Base-by-base conservation (phyloP, 2,113 vertebrate genomes). In the Casuarius casuarius region DNA sequence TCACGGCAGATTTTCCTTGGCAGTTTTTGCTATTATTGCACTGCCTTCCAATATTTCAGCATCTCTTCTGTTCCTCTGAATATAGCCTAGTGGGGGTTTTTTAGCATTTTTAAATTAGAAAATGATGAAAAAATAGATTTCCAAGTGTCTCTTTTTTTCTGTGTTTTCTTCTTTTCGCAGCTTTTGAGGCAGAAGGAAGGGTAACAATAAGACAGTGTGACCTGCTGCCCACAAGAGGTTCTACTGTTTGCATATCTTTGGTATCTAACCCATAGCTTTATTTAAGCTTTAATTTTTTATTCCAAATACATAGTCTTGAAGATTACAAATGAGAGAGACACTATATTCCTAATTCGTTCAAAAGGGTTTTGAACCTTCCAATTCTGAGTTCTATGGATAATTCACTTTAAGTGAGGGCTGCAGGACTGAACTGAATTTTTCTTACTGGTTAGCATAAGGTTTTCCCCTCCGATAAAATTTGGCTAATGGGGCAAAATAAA, bases 211-310 rank as follows among this genome's bases (percentile, higher is more conserved):
- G 11, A 6, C 67, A n/a, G 4, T 48, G 28, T 56, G 16, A 56
- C 1, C 9, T 17, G 61, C 33, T 70, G 35, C 7, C 7, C 5
- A 4, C 38, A 15, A 12, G 7, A 8, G 0, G 5, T 70, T 61
- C 54, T 10, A 48, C 5, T n/a, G 14, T 9, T 38, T 80, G n/a
- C 31, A 65, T 72, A 80, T 31, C 28, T 25, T 81, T 83, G 8
- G 10, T 22, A 73, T 80, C 10, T 1, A 5, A 71, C 2, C 2
- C 6, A 19, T 21, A 51, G 19, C 9, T 89, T 91, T 81, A 38
- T 46, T 84, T 77, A 56, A 87, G 35, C 10, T 52, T 81, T 44
- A 70, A 8, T 29, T 4, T 63, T 78, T 91, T 19, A 7, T 46
- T 89, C 13, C 28, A 85, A 56, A 68, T 61, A 12, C 3, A 28